Base-by-base conservation (phyloP, 2,113 vertebrate species). In the Brienomyrus longianalis region DNA sequence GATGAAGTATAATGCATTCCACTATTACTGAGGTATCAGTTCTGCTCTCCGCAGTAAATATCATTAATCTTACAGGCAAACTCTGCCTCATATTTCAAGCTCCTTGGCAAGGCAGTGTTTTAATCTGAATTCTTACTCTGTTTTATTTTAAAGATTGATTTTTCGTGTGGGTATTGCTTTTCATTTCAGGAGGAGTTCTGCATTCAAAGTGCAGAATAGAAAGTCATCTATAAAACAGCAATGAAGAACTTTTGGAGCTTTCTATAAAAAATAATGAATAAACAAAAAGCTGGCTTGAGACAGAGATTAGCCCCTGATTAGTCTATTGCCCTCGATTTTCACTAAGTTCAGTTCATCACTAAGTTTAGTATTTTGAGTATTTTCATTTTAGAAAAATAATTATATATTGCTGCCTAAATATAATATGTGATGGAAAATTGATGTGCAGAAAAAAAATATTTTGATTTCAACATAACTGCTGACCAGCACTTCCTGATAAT, bases 51-150 rank as follows among this genome's bases (percentile, higher is more conserved):
- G 89, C 91, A 89, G 90, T 92, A 91, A 93, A 89, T 91, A 95
- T 93, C 95, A 96, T 96, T 95, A 94, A 95, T 95, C 95, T 96
- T 96, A 94, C 88, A 94, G 96, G 92, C 94, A 96, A 95, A 96
- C 91, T 93, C 92, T 92, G 91, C 90, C 93, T 94, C 93, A 93
- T 96, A 93, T 95, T 96, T 96, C 94, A 96, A 92, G 95, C 91
- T 94, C 93, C 94, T 93, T 90, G 90, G 93, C 92, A 93, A 95
- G 92, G 92, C 92, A 93, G 92, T 89, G 92, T 95, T 97, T 96
- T 96, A 96, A 98, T 97, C 96, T 95, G 91, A 88, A 93, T 93
- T 95, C 95, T 94, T 92, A 92, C 56, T 89, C 89, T 87, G 84
- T 94, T 91, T 91, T 90, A 91, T 93, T 93, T 66, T 90, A 92